Percentiles rank a stretch among this genome's conserved stretches.
These are phyloP conservation scores for Lineus longissimus DNA, from an alignment of 1,140 invertebrate species.

Conservation along the genomic window DNA sequence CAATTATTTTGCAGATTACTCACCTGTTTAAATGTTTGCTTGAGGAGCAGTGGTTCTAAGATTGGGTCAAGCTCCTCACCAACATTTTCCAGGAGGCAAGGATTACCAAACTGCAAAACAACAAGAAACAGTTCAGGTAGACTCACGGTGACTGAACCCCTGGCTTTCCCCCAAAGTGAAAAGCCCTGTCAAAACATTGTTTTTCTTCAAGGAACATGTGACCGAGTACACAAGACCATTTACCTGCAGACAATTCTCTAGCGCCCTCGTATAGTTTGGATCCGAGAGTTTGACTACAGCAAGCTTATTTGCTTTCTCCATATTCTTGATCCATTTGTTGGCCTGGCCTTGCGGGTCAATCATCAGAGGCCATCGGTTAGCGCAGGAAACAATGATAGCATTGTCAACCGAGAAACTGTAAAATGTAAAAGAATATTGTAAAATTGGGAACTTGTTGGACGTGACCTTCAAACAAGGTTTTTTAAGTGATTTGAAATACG, in stretches of 20 bases:
- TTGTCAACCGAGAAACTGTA: conserved; percentile 53
- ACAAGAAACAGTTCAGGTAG: conserved; percentile 8
- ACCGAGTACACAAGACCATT: too few relatives aligned
- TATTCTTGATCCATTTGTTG: conserved; percentile 56
- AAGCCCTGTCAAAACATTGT: too few relatives aligned
- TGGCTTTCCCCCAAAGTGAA: too few relatives aligned
- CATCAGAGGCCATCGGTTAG: conserved; percentile 54
- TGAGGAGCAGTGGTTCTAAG: conserved; percentile 49
- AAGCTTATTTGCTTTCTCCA: conserved; percentile 52
- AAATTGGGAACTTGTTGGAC: too few relatives aligned
- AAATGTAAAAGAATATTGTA: background rate
- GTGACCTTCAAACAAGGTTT: too few relatives aligned
- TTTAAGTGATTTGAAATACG: too few relatives aligned
- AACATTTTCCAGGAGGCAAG: conserved; percentile 53
- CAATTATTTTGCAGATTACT: too few relatives aligned
- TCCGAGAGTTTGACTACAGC: conserved; percentile 50
- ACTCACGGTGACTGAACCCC: too few relatives aligned
- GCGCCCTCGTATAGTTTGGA: conserved; percentile 41
- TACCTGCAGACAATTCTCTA: conserved; percentile 55
- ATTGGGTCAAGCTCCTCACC: conserved; percentile 52
- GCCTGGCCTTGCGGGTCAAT: conserved; percentile 55
- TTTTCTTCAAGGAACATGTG: too few relatives aligned
- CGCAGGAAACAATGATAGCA: conserved; percentile 48
- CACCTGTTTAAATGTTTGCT: conserved; percentile 50
- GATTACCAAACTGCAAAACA: conserved; percentile 50